phyloP scores from a whole-genome alignment of 2,888 invertebrate genomes.

The Hypomecis atomaria region DNA sequence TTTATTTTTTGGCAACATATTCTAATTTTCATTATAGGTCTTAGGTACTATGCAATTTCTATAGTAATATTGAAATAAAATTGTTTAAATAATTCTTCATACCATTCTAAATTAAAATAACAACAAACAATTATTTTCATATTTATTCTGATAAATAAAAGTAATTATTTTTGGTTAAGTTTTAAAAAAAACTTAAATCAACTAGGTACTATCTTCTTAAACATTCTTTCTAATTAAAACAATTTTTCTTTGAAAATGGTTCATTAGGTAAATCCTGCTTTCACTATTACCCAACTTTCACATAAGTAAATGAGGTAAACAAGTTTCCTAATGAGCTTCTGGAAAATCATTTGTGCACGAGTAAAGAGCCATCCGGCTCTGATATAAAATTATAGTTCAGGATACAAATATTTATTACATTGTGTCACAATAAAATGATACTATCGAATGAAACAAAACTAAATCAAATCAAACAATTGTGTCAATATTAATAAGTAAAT shows the following conservation, averaged over 20 bases:
- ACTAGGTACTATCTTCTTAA: too few species aligned
- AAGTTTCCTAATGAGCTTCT: conserved; percentile 32
- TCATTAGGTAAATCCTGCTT: conserved; percentile 47
- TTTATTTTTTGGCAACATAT: conserved; percentile 33
- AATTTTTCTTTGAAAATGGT: background rate
- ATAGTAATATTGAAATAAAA: too few species aligned
- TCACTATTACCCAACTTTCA: conserved; percentile 52
- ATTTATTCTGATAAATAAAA: background rate
- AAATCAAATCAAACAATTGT: too few species aligned
- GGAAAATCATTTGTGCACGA: background rate
- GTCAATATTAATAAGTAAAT: too few species aligned
- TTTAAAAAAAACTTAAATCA: too few species aligned
- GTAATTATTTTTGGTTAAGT: background rate
- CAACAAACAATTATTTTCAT: background rate
- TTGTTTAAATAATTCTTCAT: too few species aligned
- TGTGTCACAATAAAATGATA: background rate
- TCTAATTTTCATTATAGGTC: conserved; percentile 1
- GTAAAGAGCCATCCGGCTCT: too few species aligned
- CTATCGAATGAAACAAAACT: too few species aligned
- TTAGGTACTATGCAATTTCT: too few species aligned
- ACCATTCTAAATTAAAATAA: too few species aligned
- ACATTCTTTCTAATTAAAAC: too few species aligned
- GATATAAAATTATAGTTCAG: background rate
- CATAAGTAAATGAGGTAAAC: conserved; percentile 37
- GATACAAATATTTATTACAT: background rate